phyloP scores from a whole-genome alignment of 37 sponge, comb jelly and placozoan species.

The Spongia lamella region DNA sequence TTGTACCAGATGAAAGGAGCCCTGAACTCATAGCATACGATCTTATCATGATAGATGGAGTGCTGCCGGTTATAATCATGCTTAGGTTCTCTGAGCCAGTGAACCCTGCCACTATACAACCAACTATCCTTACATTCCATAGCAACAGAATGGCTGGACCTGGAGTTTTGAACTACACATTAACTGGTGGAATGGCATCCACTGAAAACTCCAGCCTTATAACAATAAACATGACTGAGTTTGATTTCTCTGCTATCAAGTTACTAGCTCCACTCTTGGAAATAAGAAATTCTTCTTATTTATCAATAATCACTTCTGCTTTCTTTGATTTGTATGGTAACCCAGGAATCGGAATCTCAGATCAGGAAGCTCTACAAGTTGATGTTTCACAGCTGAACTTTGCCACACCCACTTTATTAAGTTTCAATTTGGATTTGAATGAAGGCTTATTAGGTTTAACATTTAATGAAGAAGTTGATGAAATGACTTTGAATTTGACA shows the following conservation, averaged over 20 bases:
- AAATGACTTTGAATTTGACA: slow-evolving; percentile 30
- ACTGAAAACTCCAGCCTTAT: slow-evolving; percentile 27
- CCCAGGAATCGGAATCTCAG: slow-evolving; percentile 35
- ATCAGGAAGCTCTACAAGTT: slow-evolving; percentile 51
- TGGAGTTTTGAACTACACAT: slow-evolving; percentile 32
- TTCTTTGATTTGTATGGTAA: slow-evolving; percentile 76
- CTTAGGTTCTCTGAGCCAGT: slow-evolving; percentile 57
- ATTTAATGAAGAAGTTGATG: slow-evolving; percentile 68
- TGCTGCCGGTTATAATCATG: slow-evolving; percentile 58
- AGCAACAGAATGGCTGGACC: slow-evolving; percentile 6
- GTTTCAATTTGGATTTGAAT: slow-evolving; percentile 71
- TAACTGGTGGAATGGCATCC: slow-evolving; percentile 25
- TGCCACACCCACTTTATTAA: slow-evolving; percentile 47
- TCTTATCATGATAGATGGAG: slow-evolving; percentile 50
- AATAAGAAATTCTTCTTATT: slow-evolving; percentile 58
- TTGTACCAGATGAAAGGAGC: slow-evolving; percentile 27
- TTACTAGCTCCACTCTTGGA: slow-evolving; percentile 55
- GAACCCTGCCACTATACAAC: slow-evolving; percentile 26
- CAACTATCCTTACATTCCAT: slow-evolving; percentile 69
- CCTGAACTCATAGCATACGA: slow-evolving; percentile 53
- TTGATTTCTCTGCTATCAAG: slow-evolving; percentile 60
- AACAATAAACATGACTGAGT: slow-evolving; percentile 16
- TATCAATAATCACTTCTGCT: slow-evolving; percentile 48
- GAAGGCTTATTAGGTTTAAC: slow-evolving; percentile 57
- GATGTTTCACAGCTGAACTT: slow-evolving; percentile 28